These are phyloP conservation scores for Eonycteris spelaea DNA, from an alignment of 2,113 vertebrate genomes.

Conservation along the genomic window DNA sequence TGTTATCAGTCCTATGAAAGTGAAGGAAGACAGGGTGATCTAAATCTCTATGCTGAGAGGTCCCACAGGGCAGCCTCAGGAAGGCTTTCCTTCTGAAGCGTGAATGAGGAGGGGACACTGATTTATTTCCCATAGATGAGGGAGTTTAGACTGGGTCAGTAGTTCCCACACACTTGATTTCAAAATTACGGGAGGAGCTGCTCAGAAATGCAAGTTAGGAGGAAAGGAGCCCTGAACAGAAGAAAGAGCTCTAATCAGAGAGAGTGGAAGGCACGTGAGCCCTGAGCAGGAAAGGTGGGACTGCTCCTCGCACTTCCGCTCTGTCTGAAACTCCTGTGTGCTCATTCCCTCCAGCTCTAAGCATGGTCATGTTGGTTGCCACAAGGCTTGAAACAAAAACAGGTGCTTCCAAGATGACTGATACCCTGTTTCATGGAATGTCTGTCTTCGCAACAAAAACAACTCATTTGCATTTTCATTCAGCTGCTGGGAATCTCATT, in stretches of 20 bases:
- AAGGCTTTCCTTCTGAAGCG: background rate
- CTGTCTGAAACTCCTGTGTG: background rate
- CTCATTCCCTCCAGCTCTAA: background rate
- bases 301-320: rapidly evolving
- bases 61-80: background rate
- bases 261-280: background rate
- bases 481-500: constrained; percentile 70
- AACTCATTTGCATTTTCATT: constrained; percentile 72
- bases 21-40: background rate
- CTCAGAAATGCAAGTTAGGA: background rate
- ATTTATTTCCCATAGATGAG: background rate
- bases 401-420: constrained; percentile 47
- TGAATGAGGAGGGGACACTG: too few species aligned
- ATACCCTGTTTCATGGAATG: constrained; percentile 57
- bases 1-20: background rate
- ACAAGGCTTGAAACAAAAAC: background rate
- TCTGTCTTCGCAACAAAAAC: constrained; percentile 66
- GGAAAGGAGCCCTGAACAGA: background rate
- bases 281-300: background rate
- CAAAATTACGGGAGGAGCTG: background rate
- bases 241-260: background rate
- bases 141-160: background rate
- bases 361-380: background rate
- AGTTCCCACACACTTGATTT: background rate
- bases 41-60: background rate